Conservation (phyloP, 2,888 invertebrate genomes). For the Paralinhomoeus sp. region DNA sequence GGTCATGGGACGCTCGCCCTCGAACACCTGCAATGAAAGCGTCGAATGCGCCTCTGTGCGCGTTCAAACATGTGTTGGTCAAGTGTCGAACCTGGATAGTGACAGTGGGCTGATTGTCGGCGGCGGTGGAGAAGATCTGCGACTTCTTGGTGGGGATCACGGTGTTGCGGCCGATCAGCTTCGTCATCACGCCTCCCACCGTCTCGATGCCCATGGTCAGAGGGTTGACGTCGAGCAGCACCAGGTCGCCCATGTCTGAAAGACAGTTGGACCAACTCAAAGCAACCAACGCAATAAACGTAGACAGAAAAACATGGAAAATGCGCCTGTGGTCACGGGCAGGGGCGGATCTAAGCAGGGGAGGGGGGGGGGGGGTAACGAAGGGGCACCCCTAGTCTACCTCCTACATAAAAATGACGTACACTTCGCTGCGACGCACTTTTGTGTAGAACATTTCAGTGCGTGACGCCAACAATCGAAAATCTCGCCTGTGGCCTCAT, state of each 20-base stretch:
- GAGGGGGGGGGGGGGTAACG: too few species aligned
- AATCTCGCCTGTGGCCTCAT: too few species aligned
- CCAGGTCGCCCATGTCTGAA: constrained; percentile 49
- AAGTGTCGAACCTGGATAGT: constrained; percentile 50
- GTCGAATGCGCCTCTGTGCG: too few species aligned
- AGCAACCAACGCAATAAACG: too few species aligned
- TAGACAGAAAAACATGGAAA: too few species aligned
- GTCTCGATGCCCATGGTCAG: constrained; percentile 98
- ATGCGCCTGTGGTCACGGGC: neutral
- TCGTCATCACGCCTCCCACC: constrained; percentile 98
- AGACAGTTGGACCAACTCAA: too few species aligned
- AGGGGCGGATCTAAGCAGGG: neutral
- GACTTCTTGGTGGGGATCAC: constrained; percentile 98
- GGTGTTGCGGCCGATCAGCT: constrained; percentile 85
- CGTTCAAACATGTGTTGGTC: too few species aligned
- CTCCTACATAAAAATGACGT: too few species aligned
- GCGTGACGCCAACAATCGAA: too few species aligned
- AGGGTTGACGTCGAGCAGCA: constrained; percentile 89
- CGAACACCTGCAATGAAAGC: constrained; percentile 46
- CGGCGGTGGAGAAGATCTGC: constrained; percentile 95
- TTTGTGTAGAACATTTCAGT: too few species aligned
- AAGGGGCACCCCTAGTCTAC: too few species aligned
- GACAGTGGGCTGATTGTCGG: constrained; percentile 95
- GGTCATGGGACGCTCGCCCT: constrained; percentile 98
- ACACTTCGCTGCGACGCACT: too few species aligned